Evolutionary conservation across 1,140 invertebrate genomes (phyloP).

Genomic region (Neelides sp.): DNA sequence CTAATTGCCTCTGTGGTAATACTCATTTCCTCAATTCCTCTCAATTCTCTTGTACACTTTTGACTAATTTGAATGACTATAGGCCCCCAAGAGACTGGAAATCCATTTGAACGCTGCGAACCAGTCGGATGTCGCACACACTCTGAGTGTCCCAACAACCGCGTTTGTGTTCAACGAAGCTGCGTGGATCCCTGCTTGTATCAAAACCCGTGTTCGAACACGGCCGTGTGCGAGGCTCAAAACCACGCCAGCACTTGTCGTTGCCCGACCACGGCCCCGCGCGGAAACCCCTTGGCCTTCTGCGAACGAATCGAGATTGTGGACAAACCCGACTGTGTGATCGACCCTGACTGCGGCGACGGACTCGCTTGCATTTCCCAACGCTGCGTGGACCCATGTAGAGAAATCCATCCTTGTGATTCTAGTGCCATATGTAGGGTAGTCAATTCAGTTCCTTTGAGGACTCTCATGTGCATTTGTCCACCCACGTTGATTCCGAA

Average conservation of each 20-base stretch:
- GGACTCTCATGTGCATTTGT: slow-evolving; percentile 72
- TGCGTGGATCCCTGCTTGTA: slow-evolving; percentile 70
- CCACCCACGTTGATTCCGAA: slow-evolving; percentile 68
- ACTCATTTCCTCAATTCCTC: neutral
- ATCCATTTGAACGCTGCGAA: slow-evolving; percentile 42
- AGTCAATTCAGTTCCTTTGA: slow-evolving; percentile 62
- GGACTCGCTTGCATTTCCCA: slow-evolving; percentile 64
- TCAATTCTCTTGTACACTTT: neutral
- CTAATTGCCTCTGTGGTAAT: slow-evolving; percentile 29
- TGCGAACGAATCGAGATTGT: slow-evolving; percentile 44
- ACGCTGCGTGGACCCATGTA: slow-evolving; percentile 63
- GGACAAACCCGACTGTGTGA: slow-evolving; percentile 50
- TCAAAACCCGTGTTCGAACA: slow-evolving; percentile 53
- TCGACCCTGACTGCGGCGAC: slow-evolving; percentile 64
- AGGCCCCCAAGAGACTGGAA: no score
- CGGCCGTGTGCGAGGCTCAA: slow-evolving; percentile 61
- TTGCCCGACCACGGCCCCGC: slow-evolving; percentile 49
- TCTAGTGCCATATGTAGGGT: slow-evolving; percentile 59
- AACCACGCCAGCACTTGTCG: slow-evolving; percentile 61
- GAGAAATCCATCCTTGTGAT: slow-evolving; percentile 55
- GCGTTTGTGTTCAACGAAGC: slow-evolving; percentile 67
- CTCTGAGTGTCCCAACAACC: slow-evolving; percentile 70
- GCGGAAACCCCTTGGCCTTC: slow-evolving; percentile 62
- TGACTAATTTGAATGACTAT: slow-evolving; percentile 13
- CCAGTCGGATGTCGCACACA: slow-evolving; percentile 73